Conservation (phyloP, 2,797 vertebrate species). For the Anguilla obscura region DNA sequence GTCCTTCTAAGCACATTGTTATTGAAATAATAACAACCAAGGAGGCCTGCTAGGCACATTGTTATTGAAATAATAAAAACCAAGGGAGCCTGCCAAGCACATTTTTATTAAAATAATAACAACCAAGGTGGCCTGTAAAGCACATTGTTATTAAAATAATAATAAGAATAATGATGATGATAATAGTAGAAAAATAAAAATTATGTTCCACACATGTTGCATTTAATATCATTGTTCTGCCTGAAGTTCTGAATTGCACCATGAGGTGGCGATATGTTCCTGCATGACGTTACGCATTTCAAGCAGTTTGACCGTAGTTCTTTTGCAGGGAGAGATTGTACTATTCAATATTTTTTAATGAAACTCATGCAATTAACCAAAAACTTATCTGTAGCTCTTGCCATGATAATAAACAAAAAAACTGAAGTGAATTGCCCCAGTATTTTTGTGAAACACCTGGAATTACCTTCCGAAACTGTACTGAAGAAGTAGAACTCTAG, state of each 20-base stretch:
- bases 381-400: not conserved
- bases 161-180: not conserved
- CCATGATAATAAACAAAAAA: not conserved
- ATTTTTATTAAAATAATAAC: not conserved
- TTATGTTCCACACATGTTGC: not conserved
- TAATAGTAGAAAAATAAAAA: not conserved
- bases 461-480: not conserved
- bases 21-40: not conserved
- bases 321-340: not conserved
- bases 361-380: not conserved
- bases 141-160: not conserved
- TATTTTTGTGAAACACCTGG: not conserved
- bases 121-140: not conserved
- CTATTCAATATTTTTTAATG: not conserved
- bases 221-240: not conserved
- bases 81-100: not conserved
- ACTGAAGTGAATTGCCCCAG: not conserved
- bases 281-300: constrained; percentile 22
- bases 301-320: constrained; percentile 11
- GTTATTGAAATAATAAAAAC: not conserved
- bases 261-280: constrained; percentile 66
- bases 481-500: not conserved
- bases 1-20: too few relatives aligned
- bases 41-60: too few relatives aligned
- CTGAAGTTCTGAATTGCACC: constrained; percentile 40